Evolutionary conservation across 2,888 invertebrate species (phyloP), one percentile per base, ranked within the genome.

Genomic region (Drosophila prolongata): DNA sequence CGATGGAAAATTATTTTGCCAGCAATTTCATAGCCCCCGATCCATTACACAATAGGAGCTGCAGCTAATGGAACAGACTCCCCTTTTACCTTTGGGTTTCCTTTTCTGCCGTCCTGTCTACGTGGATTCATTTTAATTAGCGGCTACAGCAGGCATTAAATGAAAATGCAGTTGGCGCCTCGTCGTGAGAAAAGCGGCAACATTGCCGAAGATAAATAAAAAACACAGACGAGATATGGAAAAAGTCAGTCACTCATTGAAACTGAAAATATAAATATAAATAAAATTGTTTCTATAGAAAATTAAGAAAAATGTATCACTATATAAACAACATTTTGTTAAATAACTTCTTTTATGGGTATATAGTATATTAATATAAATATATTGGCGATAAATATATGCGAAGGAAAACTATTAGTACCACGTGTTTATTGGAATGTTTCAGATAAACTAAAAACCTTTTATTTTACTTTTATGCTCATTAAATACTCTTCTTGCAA

Each of bases 71-170:
- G 66, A 66, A 46, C n/a, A 10, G 24, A 24, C 44, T 42, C 30
- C 40, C 47, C 16, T 14, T 38, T 34, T 24, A 10, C 62, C 47
- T n/a, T 53, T 19, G 27, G 47, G 38, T 30, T 61, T 72, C 16
- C 34, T 30, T 34, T 59, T 57, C 58, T 40, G 58, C 40, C 53
- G 13, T 30, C 49, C 50, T 56, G 65, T 46, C 43, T 59, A 37
- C 71, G 54, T 54, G 85, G 76, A 83, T 83, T 83, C 70, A 76
- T 86, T 83, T 86, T 78, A 83, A 83, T 83, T 86, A 88, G 76
- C 74, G 58, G 52, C 67, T 38, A 40, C 68, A 55, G 38, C 50
- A 55, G 40, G 71, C 71, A 70, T 70, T 62, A 50, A 70, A 72
- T 71, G 70, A 69, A 80, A 83, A 79, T 83, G 75, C 78, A 82